Evolutionary conservation across 2,797 vertebrate species (phyloP).

Genomic region (Anableps anableps): DNA sequence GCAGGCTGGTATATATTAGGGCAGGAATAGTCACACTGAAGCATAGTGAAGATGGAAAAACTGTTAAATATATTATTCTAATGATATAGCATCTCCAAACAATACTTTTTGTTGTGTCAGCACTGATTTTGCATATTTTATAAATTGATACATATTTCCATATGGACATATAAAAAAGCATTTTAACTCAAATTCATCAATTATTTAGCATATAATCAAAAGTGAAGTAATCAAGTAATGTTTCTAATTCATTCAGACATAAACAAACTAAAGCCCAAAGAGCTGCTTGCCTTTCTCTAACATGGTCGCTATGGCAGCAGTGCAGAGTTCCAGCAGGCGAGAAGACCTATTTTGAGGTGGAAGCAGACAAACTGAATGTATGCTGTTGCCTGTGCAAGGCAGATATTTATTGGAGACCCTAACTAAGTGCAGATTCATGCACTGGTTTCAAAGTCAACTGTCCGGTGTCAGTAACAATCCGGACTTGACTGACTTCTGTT

Average conservation of each 20-base stretch:
- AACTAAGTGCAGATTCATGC: conserved; percentile 54
- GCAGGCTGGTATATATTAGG: conserved; percentile 12
- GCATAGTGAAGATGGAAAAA: background rate
- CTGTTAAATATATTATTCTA: background rate
- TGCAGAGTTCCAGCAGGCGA: conserved; percentile 47
- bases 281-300: conserved; percentile 40
- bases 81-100: background rate
- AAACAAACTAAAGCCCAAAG: conserved; percentile 42
- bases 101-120: background rate
- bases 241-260: conserved; percentile 1
- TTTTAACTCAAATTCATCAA: background rate
- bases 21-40: conserved; percentile 11
- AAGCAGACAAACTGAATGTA: conserved; percentile 39
- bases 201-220: background rate
- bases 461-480: conserved; percentile 52
- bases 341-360: conserved; percentile 56
- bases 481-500: conserved; percentile 34
- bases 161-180: background rate
- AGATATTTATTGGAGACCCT: conserved; percentile 40
- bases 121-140: background rate
- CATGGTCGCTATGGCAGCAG: conserved; percentile 68
- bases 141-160: background rate
- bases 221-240: background rate
- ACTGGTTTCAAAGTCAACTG: conserved; percentile 44
- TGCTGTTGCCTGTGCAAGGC: conserved; percentile 15